These are phyloP conservation scores for Onchidella celtica DNA, from an alignment of 2,888 invertebrate genomes.

Conservation along the genomic window DNA sequence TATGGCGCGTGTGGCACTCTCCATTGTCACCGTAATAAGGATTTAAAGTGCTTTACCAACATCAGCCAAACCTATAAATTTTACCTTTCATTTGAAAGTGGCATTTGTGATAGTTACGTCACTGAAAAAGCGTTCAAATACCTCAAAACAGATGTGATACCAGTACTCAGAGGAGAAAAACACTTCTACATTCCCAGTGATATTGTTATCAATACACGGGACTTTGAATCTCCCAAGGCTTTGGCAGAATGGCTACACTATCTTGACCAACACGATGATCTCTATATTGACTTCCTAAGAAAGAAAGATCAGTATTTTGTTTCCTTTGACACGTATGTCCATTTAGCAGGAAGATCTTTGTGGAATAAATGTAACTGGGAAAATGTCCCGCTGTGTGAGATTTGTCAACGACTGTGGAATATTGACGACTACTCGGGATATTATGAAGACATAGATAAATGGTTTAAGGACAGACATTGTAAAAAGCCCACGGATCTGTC, in stretches of 20 bases:
- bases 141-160: slow-evolving; percentile 39
- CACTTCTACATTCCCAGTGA: slow-evolving; percentile 33
- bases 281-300: slow-evolving; percentile 33
- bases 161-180: slow-evolving; percentile 40
- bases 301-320: slow-evolving; percentile 35
- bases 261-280: slow-evolving; percentile 19
- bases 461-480: too few relatives aligned
- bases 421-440: slow-evolving; percentile 36
- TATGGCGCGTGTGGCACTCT: slow-evolving; percentile 82
- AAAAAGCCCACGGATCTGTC: too few relatives aligned
- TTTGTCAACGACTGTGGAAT: slow-evolving; percentile 54
- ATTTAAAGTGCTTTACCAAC: slow-evolving; percentile 24
- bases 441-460: slow-evolving; percentile 21
- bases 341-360: not conserved
- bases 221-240: slow-evolving; percentile 32
- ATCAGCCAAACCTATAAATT: slow-evolving; percentile 47
- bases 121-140: slow-evolving; percentile 53
- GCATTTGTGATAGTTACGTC: slow-evolving; percentile 50
- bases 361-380: slow-evolving; percentile 51
- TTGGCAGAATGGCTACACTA: slow-evolving; percentile 35
- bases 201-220: slow-evolving; percentile 31
- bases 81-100: slow-evolving; percentile 53
- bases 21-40: slow-evolving; percentile 75
- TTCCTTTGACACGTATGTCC: slow-evolving; percentile 34
- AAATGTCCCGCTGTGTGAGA: slow-evolving; percentile 43